Conservation (phyloP, 2,888 invertebrate genomes). For the Protodeltote pygarga region DNA sequence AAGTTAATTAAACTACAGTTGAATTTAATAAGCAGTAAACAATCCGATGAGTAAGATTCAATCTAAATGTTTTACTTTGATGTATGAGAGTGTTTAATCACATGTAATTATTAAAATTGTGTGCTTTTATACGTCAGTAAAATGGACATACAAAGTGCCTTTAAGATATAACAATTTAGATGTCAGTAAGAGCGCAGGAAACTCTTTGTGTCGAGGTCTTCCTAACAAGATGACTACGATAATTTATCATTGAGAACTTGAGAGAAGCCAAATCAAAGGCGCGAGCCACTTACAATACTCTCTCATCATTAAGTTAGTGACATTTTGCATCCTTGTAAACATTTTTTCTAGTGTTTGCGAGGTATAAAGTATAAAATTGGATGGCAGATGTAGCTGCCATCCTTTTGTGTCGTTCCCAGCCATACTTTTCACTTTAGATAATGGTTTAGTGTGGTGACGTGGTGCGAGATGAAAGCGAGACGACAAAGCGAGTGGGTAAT, state of each 20-base stretch:
- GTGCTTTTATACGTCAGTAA: neutral
- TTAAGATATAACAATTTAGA: neutral
- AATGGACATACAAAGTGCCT: conserved; percentile 2
- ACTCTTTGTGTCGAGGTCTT: conserved; percentile 1
- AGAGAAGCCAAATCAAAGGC: conserved; percentile 33
- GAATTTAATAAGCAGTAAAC: no score
- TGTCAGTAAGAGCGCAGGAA: conserved; percentile 1
- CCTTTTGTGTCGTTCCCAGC: conserved; percentile 35
- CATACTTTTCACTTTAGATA: conserved; percentile 66
- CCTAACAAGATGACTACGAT: conserved; percentile 8
- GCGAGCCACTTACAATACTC: conserved; percentile 25
- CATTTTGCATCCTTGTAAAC: conserved; percentile 11
- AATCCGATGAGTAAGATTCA: no score
- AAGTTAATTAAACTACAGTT: no score
- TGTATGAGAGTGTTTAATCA: no score
- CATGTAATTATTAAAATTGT: no score
- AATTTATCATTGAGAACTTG: conserved; percentile 23
- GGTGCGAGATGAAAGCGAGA: conserved; percentile 70
- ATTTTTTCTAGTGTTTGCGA: conserved; percentile 20
- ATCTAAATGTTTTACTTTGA: no score
- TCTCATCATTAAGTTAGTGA: conserved; percentile 5
- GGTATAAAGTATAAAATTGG: conserved; percentile 45
- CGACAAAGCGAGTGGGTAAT: conserved; percentile 84
- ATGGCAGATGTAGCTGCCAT: conserved; percentile 40
- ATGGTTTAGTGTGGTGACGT: conserved; percentile 61